Evolutionary conservation across 2,888 invertebrate genomes (phyloP).

Genomic region (Ochropleura leucogaster): DNA sequence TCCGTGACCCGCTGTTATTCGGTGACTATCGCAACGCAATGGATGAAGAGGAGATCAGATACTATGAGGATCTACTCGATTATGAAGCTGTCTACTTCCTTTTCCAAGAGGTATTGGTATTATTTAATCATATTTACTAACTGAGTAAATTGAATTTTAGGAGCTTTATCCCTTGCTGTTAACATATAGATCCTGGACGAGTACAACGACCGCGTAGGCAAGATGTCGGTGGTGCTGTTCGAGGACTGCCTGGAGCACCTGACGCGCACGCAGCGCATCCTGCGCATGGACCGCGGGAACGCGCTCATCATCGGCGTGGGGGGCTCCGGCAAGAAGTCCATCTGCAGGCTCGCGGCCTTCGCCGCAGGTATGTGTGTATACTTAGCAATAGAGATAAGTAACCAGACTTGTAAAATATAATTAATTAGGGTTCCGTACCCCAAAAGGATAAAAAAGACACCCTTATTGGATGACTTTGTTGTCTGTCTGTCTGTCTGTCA

Average conservation of each 20-base stretch:
- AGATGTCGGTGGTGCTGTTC: constrained; percentile 96
- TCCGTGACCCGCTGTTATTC: constrained; percentile 96
- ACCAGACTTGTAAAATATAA: too few species aligned
- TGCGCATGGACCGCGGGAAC: constrained; percentile 96
- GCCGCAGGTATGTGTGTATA: constrained; percentile 91
- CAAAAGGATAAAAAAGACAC: too few species aligned
- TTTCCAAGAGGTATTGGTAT: constrained; percentile 93
- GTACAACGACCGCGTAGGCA: constrained; percentile 94
- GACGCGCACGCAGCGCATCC: constrained; percentile 95
- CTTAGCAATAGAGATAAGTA: too few species aligned
- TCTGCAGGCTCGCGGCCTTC: constrained; percentile 95
- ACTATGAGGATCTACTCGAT: constrained; percentile 97
- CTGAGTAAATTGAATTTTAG: too few species aligned
- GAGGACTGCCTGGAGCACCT: constrained; percentile 98
- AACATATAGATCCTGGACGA: constrained; percentile 93
- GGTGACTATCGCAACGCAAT: constrained; percentile 97
- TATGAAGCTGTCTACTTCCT: constrained; percentile 97
- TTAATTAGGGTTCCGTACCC: too few species aligned
- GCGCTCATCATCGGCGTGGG: constrained; percentile 96
- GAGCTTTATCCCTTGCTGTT: too few species aligned
- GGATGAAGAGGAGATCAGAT: constrained; percentile 94
- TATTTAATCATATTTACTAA: too few species aligned
- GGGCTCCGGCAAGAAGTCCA: constrained; percentile 96
- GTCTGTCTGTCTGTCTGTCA: too few species aligned
- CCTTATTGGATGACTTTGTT: too few species aligned